Percentiles rank a stretch among this genome's conserved stretches.
These are phyloP conservation scores for Montipora cactus DNA, from an alignment of 64 coral and sea anemone genomes.

Conservation along the genomic window DNA sequence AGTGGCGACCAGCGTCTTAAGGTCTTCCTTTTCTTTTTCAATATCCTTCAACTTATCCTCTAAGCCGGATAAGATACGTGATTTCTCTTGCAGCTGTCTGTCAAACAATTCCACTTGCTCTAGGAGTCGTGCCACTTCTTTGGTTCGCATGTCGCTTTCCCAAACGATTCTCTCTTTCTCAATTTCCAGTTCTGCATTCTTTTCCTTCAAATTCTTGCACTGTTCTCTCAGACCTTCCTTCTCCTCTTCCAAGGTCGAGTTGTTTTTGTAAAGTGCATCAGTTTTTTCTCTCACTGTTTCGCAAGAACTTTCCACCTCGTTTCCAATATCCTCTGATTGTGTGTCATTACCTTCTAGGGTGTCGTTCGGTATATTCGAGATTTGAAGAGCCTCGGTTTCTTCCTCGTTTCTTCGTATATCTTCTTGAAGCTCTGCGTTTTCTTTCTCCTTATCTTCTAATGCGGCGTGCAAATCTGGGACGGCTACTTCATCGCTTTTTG, in stretches of 20 bases:
- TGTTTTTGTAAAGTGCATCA: slow-evolving; percentile 1
- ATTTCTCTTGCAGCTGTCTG: slow-evolving; percentile 5
- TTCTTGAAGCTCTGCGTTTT: background rate
- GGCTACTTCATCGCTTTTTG: background rate
- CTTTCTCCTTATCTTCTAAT: background rate
- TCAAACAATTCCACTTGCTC: slow-evolving; percentile 1
- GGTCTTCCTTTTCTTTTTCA: slow-evolving; percentile 18
- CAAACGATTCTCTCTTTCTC: background rate
- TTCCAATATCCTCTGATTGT: background rate
- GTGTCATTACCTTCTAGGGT: background rate
- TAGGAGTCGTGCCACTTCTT: background rate
- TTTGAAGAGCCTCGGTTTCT: slow-evolving; percentile 9
- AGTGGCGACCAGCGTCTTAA: background rate
- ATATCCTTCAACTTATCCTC: background rate
- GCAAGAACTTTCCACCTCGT: background rate
- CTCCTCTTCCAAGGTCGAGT: background rate
- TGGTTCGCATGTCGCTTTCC: background rate
- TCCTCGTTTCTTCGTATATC: background rate
- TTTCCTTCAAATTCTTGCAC: slow-evolving; percentile 6
- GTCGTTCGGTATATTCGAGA: background rate
- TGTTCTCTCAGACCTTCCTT: background rate
- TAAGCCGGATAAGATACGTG: background rate
- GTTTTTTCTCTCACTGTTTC: background rate
- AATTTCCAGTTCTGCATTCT: background rate
- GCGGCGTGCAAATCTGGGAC: background rate